Evolutionary conservation across 2,113 vertebrate genomes (phyloP).

Genomic region (Bombycilla garrulus): DNA sequence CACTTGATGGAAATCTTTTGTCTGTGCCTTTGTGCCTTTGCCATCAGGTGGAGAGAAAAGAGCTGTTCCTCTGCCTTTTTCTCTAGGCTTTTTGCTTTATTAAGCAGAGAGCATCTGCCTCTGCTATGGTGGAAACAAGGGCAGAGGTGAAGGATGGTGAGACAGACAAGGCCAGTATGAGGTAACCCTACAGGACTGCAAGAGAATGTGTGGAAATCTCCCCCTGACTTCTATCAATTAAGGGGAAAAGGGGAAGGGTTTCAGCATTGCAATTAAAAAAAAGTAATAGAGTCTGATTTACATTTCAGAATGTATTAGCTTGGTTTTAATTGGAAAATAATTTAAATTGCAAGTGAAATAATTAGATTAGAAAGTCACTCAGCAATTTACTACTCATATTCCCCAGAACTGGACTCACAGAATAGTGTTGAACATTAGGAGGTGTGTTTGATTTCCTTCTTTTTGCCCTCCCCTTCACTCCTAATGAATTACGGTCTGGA

Average conservation of each 20-base stretch:
- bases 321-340: conserved; percentile 72
- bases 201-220: not conserved
- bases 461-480: not conserved
- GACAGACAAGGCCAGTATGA: not conserved
- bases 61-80: not conserved
- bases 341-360: conserved; percentile 73
- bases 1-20: not conserved
- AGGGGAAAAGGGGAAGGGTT: conserved; percentile 40
- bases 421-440: conserved; percentile 32
- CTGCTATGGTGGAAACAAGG: not conserved
- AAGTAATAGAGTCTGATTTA: conserved; percentile 69
- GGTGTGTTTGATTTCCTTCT: not conserved
- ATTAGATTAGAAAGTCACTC: conserved; percentile 70
- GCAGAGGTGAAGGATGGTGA: not conserved
- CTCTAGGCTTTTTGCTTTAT: not conserved
- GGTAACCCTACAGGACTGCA: conserved; percentile 16
- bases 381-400: conserved; percentile 45
- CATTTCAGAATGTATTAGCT: conserved; percentile 70
- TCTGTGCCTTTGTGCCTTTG: not conserved
- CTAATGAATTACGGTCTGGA: not conserved
- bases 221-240: conserved; percentile 49
- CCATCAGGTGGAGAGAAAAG: not conserved
- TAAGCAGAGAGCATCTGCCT: not conserved
- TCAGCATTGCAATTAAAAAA: conserved; percentile 53
- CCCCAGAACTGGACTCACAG: conserved; percentile 31